A percentile compares a stretch with the other conserved stretches of the same genome.
These are phyloP conservation scores for Cheilosia impressa DNA, from an alignment of 2,888 invertebrate species.

Conservation along the genomic window DNA sequence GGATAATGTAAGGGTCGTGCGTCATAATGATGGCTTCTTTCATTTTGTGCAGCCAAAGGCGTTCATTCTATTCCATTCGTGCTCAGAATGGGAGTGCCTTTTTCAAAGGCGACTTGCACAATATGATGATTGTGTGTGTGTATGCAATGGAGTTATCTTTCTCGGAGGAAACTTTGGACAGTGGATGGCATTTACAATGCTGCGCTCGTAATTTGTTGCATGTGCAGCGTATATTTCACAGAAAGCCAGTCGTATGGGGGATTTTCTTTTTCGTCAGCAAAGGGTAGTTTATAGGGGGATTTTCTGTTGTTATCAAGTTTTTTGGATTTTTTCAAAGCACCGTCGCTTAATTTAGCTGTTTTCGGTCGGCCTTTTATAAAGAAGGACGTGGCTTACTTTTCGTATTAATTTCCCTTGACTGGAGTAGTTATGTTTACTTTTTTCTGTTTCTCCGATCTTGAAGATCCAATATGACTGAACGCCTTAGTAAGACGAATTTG, in stretches of 20 bases:
- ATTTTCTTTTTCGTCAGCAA: neutral
- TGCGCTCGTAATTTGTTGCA: neutral
- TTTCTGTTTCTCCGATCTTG: too few species aligned
- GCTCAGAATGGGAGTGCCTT: neutral
- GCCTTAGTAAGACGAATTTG: too few species aligned
- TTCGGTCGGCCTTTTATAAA: too few species aligned
- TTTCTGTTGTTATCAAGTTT: too few species aligned
- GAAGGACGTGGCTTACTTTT: too few species aligned
- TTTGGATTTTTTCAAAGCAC: too few species aligned
- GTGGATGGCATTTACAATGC: neutral
- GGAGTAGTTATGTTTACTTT: too few species aligned
- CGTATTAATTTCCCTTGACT: too few species aligned
- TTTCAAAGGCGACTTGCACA: neutral
- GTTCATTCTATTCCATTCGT: neutral
- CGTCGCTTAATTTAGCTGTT: too few species aligned
- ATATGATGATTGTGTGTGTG: neutral
- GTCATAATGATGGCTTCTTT: conserved; percentile 4
- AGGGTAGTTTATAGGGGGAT: too few species aligned
- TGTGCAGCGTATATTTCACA: conserved; percentile 1
- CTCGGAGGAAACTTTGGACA: neutral
- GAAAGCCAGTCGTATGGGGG: neutral
- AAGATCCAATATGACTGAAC: too few species aligned
- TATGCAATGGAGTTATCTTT: neutral
- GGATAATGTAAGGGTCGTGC: neutral
- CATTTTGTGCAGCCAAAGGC: conserved; percentile 1